Percentiles rank a stretch among this genome's conserved stretches.
Conservation (phyloP, 53 echinoderm and acorn worm genomes). For the Mesocentrotus franciscanus region DNA sequence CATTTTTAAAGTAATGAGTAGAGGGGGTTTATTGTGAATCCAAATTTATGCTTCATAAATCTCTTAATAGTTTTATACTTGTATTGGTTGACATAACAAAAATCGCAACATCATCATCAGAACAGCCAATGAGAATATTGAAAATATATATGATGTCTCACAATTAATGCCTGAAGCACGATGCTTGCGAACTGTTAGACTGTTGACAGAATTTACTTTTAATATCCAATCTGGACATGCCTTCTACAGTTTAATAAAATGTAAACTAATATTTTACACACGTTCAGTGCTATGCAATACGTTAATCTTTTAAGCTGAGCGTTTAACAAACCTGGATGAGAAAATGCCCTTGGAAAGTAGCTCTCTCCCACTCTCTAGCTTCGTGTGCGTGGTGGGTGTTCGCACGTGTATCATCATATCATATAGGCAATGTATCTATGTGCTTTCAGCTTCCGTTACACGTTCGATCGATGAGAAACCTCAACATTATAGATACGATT, state of each 20-base stretch:
- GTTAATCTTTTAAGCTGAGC: slow-evolving; percentile 36
- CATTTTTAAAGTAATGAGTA: too few relatives aligned
- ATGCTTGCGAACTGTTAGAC: not conserved
- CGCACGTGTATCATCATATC: not conserved
- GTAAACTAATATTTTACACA: not conserved
- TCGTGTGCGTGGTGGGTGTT: not conserved
- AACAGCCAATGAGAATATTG: too few relatives aligned
- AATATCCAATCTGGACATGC: not conserved
- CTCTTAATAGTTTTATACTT: too few relatives aligned
- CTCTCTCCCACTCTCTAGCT: not conserved
- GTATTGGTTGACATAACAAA: too few relatives aligned
- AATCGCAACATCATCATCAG: too few relatives aligned
- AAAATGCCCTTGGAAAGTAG: not conserved
- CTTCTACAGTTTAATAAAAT: not conserved
- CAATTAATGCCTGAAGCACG: not conserved
- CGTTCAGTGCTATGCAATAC: not conserved
- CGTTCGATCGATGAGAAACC: not conserved
- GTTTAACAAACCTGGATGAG: not conserved
- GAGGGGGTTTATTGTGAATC: too few relatives aligned
- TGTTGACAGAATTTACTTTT: not conserved
- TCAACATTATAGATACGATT: not conserved
- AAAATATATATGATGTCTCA: too few relatives aligned
- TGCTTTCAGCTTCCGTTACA: not conserved
- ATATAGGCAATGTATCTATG: slow-evolving; percentile 5
- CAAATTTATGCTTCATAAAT: too few relatives aligned